Evolutionary conservation across 1,140 invertebrate species (phyloP).

Genomic region (Cydia strobilella): DNA sequence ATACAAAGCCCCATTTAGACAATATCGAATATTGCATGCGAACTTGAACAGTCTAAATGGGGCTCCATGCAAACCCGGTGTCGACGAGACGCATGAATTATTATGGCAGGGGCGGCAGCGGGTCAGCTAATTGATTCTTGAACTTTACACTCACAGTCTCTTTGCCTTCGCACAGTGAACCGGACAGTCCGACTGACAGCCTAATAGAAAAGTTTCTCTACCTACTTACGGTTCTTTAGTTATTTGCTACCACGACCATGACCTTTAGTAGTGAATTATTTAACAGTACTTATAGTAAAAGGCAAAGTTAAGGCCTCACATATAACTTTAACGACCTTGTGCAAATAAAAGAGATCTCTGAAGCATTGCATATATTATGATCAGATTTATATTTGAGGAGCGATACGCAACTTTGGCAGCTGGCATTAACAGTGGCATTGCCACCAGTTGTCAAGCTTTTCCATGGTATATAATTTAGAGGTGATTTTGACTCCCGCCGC

Average conservation of each 20-base stretch:
- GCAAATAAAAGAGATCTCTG: not conserved
- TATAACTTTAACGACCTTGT: not conserved
- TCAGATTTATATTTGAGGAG: too few species aligned
- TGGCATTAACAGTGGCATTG: too few species aligned
- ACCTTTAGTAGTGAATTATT: slow-evolving; percentile 21
- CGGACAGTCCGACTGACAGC: slow-evolving; percentile 4
- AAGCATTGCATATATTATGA: not conserved
- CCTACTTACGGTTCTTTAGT: slow-evolving; percentile 28
- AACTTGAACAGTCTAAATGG: too few species aligned
- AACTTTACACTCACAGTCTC: slow-evolving; percentile 49
- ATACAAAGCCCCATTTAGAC: not conserved
- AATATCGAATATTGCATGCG: too few species aligned
- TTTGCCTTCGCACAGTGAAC: slow-evolving; percentile 36
- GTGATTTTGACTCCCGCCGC: too few species aligned
- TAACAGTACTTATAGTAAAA: slow-evolving; percentile 5
- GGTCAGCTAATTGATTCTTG: slow-evolving; percentile 59
- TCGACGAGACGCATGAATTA: slow-evolving; percentile 53
- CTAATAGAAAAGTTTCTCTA: slow-evolving; percentile 26
- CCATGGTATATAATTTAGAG: too few species aligned
- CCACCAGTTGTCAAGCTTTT: too few species aligned
- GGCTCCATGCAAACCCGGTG: slow-evolving; percentile 26
- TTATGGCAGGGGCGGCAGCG: slow-evolving; percentile 43
- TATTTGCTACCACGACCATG: slow-evolving; percentile 5
- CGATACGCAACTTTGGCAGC: too few species aligned
- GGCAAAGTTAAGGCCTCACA: not conserved